Conservation (phyloP, 2,888 invertebrate species). For the Dicyrtoma fusca region DNA sequence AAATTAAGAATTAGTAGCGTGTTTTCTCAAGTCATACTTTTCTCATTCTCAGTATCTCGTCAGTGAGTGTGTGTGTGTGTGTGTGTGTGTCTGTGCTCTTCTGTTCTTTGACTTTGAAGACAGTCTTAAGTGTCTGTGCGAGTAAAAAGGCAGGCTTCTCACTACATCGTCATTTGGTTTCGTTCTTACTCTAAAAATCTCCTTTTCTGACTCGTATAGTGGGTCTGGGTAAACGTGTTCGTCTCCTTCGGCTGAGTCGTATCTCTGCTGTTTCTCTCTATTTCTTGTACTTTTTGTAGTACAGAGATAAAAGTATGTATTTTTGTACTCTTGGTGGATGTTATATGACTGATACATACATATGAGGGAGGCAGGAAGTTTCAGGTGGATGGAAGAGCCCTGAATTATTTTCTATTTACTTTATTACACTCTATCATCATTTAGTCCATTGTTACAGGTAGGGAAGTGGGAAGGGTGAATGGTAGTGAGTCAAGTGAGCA, state of each 20-base stretch:
- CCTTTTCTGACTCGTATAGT: not conserved
- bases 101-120: not conserved
- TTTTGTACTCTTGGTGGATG: no score
- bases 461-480: no score
- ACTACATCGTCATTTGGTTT: not conserved
- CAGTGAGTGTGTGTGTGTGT: not conserved
- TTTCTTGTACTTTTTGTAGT: no score
- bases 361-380: slow-evolving; percentile 51
- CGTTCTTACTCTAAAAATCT: not conserved
- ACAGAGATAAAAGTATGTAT: no score
- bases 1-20: slow-evolving; percentile 47
- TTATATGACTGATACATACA: no score
- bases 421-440: no score
- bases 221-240: not conserved
- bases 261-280: no score
- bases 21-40: no score
- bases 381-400: slow-evolving; percentile 49
- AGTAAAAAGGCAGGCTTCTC: not conserved
- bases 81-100: not conserved
- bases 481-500: no score
- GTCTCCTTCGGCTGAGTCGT: no score
- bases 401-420: no score
- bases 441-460: no score
- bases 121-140: not conserved
- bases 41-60: slow-evolving; percentile 15